Percentiles rank a stretch among this genome's conserved stretches.
These are phyloP conservation scores for Jaculus jaculus DNA, from an alignment of 2,113 vertebrate species.

Conservation along the genomic window DNA sequence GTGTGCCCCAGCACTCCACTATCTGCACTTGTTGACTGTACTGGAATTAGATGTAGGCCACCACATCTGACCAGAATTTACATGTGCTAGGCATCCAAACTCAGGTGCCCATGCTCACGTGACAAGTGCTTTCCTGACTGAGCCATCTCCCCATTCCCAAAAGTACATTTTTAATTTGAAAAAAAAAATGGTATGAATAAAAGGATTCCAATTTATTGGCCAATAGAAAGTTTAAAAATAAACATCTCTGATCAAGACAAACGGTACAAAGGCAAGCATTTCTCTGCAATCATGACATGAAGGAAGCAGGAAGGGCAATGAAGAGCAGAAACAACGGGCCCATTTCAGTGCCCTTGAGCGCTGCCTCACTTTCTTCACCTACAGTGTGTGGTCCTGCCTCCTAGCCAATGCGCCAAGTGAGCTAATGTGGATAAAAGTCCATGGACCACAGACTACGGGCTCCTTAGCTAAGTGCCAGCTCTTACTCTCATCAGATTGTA, in stretches of 20 bases:
- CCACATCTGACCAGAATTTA: no score
- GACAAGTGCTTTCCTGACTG: no score
- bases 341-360: not conserved
- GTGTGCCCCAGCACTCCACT: no score
- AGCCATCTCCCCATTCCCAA: not conserved
- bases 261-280: not conserved
- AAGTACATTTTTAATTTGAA: not conserved
- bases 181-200: not conserved
- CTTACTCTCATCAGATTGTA: not conserved
- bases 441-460: not conserved
- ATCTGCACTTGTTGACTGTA: no score
- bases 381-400: not conserved
- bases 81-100: no score
- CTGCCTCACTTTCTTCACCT: not conserved
- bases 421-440: not conserved
- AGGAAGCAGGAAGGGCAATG: accelerated
- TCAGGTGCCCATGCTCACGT: no score
- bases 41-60: not conserved
- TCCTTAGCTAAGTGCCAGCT: not conserved
- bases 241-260: not conserved
- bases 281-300: not conserved
- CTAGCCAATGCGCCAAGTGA: no score
- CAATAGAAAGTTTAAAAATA: not conserved
- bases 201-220: not conserved
- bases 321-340: not conserved